Percentiles rank a stretch among this genome's conserved stretches.
Conservation (phyloP, 2,888 invertebrate genomes). For the Tetranychus truncatus region DNA sequence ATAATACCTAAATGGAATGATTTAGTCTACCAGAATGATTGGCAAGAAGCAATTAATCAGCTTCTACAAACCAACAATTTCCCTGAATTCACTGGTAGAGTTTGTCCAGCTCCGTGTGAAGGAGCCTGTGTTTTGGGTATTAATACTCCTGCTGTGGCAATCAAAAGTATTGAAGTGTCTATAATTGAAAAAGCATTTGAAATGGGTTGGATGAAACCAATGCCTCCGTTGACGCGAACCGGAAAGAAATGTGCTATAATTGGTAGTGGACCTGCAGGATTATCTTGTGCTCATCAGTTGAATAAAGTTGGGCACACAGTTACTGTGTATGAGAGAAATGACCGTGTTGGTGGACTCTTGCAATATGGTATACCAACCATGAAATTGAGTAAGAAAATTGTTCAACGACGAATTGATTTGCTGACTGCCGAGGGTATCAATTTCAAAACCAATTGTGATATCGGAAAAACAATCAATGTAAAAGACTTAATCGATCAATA, state of each 20-base stretch:
- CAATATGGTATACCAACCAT: constrained; percentile 98
- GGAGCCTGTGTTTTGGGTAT: constrained; percentile 92
- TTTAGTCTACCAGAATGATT: constrained; percentile 74
- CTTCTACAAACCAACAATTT: constrained; percentile 95
- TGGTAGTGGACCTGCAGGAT: constrained; percentile 76
- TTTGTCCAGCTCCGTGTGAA: constrained; percentile 80
- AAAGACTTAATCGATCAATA: constrained; percentile 43
- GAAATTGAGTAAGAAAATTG: constrained; percentile 74
- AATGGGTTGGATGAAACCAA: constrained; percentile 75
- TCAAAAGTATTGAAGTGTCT: constrained; percentile 96
- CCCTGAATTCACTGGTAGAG: constrained; percentile 82
- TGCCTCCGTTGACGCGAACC: constrained; percentile 51
- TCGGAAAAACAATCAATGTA: constrained; percentile 74
- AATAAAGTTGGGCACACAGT: constrained; percentile 92
- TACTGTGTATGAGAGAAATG: constrained; percentile 90
- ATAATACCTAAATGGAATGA: constrained; percentile 99
- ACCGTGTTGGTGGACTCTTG: constrained; percentile 76
- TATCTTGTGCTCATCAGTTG: constrained; percentile 84
- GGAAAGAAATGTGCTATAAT: constrained; percentile 70
- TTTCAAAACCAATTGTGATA: constrained; percentile 72
- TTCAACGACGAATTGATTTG: constrained; percentile 66
- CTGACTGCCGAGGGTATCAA: constrained; percentile 69
- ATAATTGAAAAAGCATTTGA: constrained; percentile 97
- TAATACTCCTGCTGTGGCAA: constrained; percentile 87
- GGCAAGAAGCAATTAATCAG: constrained; percentile 80